Conservation (phyloP, 2,888 invertebrate genomes). For the Bursaphelenchus okinawaensis region DNA sequence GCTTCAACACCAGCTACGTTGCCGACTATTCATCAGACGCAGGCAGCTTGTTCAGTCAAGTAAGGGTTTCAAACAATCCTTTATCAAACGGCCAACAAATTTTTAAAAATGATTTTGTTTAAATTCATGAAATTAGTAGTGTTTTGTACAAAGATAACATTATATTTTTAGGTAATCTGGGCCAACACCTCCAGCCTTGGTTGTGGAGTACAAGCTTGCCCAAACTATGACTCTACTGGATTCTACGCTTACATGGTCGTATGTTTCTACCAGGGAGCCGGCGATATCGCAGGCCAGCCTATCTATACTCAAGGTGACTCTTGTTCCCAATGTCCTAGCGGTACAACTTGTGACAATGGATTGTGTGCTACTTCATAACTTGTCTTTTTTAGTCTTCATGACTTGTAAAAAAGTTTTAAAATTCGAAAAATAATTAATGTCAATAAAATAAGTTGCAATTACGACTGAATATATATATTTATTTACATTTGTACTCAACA, state of each 20-base stretch:
- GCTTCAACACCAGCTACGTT: background rate
- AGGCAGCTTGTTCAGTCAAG: background rate
- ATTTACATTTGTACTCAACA: too few relatives aligned
- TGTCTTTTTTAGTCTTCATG: too few relatives aligned
- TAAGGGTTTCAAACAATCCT: background rate
- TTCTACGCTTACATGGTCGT: background rate
- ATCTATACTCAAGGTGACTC: background rate
- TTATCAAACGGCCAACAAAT: too few relatives aligned
- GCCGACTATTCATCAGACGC: background rate
- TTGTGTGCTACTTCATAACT: too few relatives aligned
- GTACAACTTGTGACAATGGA: background rate
- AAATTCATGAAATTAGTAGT: too few relatives aligned
- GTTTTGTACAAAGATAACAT: too few relatives aligned
- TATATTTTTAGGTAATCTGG: background rate
- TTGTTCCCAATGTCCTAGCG: background rate
- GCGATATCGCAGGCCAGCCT: background rate
- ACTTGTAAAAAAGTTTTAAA: too few relatives aligned
- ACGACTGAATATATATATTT: too few relatives aligned
- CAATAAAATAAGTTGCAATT: too few relatives aligned
- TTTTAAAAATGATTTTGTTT: too few relatives aligned
- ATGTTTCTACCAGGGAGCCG: background rate
- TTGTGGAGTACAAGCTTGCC: background rate
- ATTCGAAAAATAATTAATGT: too few relatives aligned
- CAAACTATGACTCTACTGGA: background rate
- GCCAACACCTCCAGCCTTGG: background rate